A percentile compares a stretch with the other conserved stretches of the same genome.
Conservation (phyloP, 2,888 invertebrate genomes). For the Lepidonotus clava region DNA sequence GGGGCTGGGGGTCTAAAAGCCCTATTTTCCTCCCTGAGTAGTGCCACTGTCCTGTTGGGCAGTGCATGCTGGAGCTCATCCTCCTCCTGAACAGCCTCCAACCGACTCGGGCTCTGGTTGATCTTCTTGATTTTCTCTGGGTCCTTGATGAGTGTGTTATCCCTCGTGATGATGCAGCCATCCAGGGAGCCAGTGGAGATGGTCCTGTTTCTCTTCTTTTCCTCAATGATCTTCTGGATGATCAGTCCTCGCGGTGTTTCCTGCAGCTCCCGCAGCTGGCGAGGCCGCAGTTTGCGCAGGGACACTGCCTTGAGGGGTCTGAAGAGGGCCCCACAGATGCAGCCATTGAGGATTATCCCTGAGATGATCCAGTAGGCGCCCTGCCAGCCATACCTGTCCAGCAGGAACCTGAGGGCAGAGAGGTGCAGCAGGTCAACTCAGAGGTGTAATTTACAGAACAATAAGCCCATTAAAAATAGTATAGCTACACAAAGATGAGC, state of each 20-base stretch:
- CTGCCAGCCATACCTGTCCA: constrained; percentile 88
- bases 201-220: constrained; percentile 76
- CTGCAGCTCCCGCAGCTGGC: background rate
- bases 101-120: background rate
- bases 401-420: constrained; percentile 81
- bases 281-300: background rate
- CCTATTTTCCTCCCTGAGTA: background rate
- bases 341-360: constrained; percentile 88
- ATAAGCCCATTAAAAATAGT: background rate
- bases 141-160: constrained; percentile 74
- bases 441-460: background rate
- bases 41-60: background rate
- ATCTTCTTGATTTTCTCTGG: constrained; percentile 51
- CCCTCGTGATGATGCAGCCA: constrained; percentile 79
- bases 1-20: constrained; percentile 34
- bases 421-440: background rate
- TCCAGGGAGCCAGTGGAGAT: constrained; percentile 79
- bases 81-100: constrained; percentile 35
- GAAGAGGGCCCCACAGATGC: constrained; percentile 89
- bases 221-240: constrained; percentile 78
- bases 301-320: constrained; percentile 86
- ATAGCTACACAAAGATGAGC: background rate
- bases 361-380: constrained; percentile 89
- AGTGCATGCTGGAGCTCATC: background rate
- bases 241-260: constrained; percentile 65